Percentiles rank a stretch among this genome's conserved stretches.
Conservation (phyloP, 2,888 invertebrate species). For the Callyntrura sp. region DNA sequence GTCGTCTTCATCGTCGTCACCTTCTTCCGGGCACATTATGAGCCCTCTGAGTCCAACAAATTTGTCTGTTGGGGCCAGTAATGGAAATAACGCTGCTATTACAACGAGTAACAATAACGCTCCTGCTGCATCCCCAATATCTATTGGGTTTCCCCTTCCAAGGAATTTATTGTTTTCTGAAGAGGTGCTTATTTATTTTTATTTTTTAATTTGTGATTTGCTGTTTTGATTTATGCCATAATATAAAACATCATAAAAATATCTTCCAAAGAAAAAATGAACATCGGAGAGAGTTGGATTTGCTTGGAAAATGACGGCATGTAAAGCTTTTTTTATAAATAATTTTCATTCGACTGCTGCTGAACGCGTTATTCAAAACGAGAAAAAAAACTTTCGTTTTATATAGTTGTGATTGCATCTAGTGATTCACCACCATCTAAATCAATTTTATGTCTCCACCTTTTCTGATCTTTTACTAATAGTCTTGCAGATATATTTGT, state of each 20-base stretch:
- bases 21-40: constrained; percentile 75
- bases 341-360: too few relatives aligned
- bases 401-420: not conserved
- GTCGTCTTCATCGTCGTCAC: constrained; percentile 80
- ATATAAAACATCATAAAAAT: not conserved
- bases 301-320: too few relatives aligned
- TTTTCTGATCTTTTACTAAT: not conserved
- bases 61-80: constrained; percentile 68
- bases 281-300: too few relatives aligned
- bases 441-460: not conserved
- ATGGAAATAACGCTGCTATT: constrained; percentile 46
- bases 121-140: constrained; percentile 41
- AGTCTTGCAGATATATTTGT: constrained; percentile 12
- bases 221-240: constrained; percentile 11
- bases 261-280: too few relatives aligned
- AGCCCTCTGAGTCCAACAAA: constrained; percentile 77
- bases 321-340: too few relatives aligned
- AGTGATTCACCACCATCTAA: not conserved
- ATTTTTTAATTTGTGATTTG: constrained; percentile 22
- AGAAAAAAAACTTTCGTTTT: not conserved
- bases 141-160: constrained; percentile 79
- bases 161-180: constrained; percentile 83
- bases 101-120: constrained; percentile 39
- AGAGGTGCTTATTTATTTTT: constrained; percentile 78
- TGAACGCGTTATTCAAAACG: not conserved